Evolutionary conservation across 2,113 vertebrate genomes (phyloP).

Genomic region (Trogon surrucura): DNA sequence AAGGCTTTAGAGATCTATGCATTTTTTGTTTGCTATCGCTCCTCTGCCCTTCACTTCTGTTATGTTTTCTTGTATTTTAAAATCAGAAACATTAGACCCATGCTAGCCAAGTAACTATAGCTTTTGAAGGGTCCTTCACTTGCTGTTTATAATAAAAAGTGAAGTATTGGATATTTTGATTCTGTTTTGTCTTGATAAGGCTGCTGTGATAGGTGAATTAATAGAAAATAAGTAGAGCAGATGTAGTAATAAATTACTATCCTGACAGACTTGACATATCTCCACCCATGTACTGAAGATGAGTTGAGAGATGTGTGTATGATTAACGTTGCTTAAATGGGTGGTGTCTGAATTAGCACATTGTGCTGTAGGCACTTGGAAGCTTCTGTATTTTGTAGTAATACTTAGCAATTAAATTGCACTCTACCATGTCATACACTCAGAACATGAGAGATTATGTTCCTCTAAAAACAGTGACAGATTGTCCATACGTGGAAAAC

Average conservation of each 20-base stretch:
- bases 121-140: background rate
- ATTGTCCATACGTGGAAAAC: background rate
- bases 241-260: slow-evolving; percentile 22
- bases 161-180: background rate
- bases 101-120: background rate
- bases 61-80: background rate
- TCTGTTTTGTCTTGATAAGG: background rate
- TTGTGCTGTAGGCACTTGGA: background rate
- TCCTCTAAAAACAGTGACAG: background rate
- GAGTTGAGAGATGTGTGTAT: slow-evolving; percentile 11
- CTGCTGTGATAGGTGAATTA: slow-evolving; percentile 22
- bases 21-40: background rate
- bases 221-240: slow-evolving; percentile 25
- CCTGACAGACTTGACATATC: background rate
- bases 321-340: slow-evolving; percentile 31
- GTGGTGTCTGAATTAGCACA: slow-evolving; percentile 36
- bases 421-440: background rate
- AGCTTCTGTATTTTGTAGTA: background rate
- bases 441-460: background rate
- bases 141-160: background rate
- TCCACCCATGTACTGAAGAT: slow-evolving; percentile 40
- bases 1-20: background rate
- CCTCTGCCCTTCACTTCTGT: background rate
- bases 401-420: slow-evolving; percentile 26
- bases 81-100: background rate